Base-by-base conservation (phyloP, 2,797 vertebrate species). In the Acanthurus leucopareius region DNA sequence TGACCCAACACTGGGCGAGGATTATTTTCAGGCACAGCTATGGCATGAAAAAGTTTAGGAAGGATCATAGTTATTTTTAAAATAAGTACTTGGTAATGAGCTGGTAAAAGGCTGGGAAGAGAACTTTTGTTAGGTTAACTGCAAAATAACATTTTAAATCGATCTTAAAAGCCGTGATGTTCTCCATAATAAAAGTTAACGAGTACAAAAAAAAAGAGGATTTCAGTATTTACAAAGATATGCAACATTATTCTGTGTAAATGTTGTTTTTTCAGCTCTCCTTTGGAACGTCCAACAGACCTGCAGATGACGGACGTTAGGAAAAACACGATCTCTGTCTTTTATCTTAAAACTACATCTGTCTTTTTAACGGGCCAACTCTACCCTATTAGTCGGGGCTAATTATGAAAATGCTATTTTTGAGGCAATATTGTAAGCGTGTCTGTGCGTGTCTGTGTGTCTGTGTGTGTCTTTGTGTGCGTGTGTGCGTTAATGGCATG, bases 371-470 rank as follows among this genome's bases (percentile, higher is more conserved):
- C 71, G 60, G 56, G 38, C 51, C 16, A 16, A 10, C 19, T 81
- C 62, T 52, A 32, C 48, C 44, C 65, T 51, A 60, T 84, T 85
- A 84, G 61, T 83, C 75, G 38, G 32, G 17, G 70, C 40, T 77
- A 75, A 86, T 89, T 82, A 80, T 49, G 57, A 70, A 72, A 85
- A 67, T 52, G 54, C 40, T 63, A 59, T 82, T 83, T 85, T 62
- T 52, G 69, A 75, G 75, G 52, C 51, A 71, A 67, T 69, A 57
- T 42, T 79, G 48, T 38, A 25, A 14, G 49, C 38, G 56, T 75
- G 70, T 67, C 1, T 17, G 51, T 75, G 49, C 28, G 54, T 68
- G 53, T 54, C 22, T 14, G 44, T 44, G 44, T 14, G 52, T 47
- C 54, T 74, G 66, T 69, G 1, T 22, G 49, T 74, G 48, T 16